Conservation (phyloP, 2,888 invertebrate genomes). For the Gymnosoma rotundatum region DNA sequence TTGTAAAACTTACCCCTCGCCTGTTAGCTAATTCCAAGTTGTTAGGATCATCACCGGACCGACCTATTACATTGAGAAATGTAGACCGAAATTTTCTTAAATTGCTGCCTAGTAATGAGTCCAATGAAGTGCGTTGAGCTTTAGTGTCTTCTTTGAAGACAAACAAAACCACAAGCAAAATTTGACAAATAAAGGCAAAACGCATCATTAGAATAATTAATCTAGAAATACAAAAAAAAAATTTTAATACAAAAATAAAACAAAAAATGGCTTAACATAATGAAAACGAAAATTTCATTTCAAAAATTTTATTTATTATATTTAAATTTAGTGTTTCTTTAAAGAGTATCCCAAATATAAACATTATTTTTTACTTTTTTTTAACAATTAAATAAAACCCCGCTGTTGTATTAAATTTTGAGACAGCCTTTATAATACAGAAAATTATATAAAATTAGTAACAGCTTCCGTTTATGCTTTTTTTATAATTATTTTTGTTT, state of each 20-base stretch:
- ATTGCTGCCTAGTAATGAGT: constrained; percentile 72
- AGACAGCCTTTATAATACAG: no score
- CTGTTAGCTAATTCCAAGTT: constrained; percentile 75
- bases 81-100: constrained; percentile 76
- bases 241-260: background rate
- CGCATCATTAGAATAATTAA: constrained; percentile 47
- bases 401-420: no score
- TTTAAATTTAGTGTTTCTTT: background rate
- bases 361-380: no score
- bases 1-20: constrained; percentile 75
- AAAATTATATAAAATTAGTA: no score
- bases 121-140: constrained; percentile 78
- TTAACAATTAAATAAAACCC: no score
- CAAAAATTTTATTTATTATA: background rate
- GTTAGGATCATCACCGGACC: constrained; percentile 76
- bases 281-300: constrained; percentile 29
- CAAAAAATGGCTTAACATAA: constrained; percentile 6
- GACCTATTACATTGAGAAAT: constrained; percentile 76
- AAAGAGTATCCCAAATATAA: no score
- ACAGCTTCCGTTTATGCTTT: no score
- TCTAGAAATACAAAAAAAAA: constrained; percentile 36
- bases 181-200: constrained; percentile 5
- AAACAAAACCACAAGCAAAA: constrained; percentile 25
- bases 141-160: constrained; percentile 57
- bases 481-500: no score